phyloP scores from a whole-genome alignment of 1,140 invertebrate species.

The Cyrtorhinus lividipennis region DNA sequence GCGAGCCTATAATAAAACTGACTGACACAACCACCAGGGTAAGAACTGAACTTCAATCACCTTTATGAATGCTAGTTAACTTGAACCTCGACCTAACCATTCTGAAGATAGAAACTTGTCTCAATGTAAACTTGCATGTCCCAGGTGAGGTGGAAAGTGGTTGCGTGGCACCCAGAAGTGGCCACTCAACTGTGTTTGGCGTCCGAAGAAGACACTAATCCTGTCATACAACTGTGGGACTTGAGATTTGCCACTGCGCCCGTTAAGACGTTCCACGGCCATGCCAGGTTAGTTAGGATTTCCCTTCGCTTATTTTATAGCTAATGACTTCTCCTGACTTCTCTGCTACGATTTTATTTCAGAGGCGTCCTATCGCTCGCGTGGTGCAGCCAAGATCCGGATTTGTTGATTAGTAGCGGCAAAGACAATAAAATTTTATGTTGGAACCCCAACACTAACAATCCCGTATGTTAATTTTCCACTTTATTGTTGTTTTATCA shows the following conservation, averaged over 20 bases:
- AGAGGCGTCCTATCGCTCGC: conserved; percentile 75
- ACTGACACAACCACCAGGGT: conserved; percentile 52
- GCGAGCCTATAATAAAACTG: conserved; percentile 91
- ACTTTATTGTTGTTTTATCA: conserved; percentile 5
- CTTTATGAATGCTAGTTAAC: too few relatives aligned
- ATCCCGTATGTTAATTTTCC: conserved; percentile 33
- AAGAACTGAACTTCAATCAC: too few relatives aligned
- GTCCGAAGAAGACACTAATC: conserved; percentile 83
- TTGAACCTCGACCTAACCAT: too few relatives aligned
- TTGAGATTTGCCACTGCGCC: conserved; percentile 76
- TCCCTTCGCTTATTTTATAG: not conserved
- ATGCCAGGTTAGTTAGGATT: conserved; percentile 42
- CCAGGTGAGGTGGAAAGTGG: conserved; percentile 72
- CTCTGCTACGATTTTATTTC: conserved; percentile 13
- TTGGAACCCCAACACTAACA: conserved; percentile 79
- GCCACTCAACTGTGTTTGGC: conserved; percentile 87
- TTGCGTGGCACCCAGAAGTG: conserved; percentile 86
- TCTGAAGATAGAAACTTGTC: too few relatives aligned
- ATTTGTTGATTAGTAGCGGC: conserved; percentile 76
- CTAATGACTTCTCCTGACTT: too few relatives aligned
- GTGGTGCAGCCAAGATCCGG: conserved; percentile 77
- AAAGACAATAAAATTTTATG: conserved; percentile 83
- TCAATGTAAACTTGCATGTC: too few relatives aligned
- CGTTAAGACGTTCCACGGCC: conserved; percentile 66
- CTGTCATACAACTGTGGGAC: conserved; percentile 89